Percentiles rank a stretch among this genome's conserved stretches.
phyloP scores from a whole-genome alignment of 2,113 vertebrate genomes.

The Bos taurus region DNA sequence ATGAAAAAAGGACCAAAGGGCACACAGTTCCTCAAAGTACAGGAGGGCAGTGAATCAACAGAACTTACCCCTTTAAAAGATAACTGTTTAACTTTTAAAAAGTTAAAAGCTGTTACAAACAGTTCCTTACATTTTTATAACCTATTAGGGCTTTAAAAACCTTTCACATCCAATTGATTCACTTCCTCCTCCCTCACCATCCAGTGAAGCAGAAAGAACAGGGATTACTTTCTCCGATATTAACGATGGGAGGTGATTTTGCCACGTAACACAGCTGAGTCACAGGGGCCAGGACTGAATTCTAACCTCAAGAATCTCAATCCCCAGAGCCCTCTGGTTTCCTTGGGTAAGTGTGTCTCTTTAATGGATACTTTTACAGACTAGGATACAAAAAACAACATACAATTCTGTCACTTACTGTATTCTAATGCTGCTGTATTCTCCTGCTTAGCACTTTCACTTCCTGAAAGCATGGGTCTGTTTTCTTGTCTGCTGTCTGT shows the following conservation, averaged over 20 bases:
- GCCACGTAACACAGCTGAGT: background rate
- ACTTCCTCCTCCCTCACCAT: background rate
- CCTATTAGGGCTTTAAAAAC: background rate
- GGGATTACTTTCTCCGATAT: background rate
- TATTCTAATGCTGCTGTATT: background rate
- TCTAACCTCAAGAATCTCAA: background rate
- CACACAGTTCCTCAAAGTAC: background rate
- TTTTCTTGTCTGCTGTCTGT: background rate
- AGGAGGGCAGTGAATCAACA: background rate
- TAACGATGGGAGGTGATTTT: background rate
- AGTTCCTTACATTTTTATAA: background rate
- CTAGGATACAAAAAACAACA: background rate
- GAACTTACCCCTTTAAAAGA: background rate
- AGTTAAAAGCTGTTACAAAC: background rate
- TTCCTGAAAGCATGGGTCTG: background rate
- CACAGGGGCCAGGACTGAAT: background rate
- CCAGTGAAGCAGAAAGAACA: background rate
- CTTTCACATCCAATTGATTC: background rate
- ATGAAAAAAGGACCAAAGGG: background rate
- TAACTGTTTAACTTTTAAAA: background rate
- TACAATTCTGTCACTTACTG: background rate
- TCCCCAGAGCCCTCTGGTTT: background rate
- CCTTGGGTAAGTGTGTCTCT: background rate
- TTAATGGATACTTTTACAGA: accelerated
- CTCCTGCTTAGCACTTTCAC: background rate